These are phyloP conservation scores for Oligia fasciuncula DNA, from an alignment of 2,888 invertebrate species.

Conservation along the genomic window DNA sequence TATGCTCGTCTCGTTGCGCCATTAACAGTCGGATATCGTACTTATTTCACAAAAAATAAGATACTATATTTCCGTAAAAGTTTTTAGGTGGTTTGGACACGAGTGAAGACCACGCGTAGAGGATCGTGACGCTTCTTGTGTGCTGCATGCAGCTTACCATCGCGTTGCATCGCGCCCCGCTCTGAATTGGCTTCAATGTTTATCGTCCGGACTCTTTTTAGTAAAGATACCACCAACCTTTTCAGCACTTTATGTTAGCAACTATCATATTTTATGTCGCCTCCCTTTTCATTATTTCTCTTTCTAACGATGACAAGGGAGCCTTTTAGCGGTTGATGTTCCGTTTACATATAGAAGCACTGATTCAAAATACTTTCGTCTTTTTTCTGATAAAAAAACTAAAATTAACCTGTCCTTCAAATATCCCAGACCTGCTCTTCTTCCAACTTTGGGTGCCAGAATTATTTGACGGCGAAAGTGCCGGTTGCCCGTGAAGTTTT, in stretches of 20 bases:
- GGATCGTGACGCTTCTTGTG: slow-evolving; percentile 13
- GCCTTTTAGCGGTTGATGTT: background rate
- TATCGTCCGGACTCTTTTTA: background rate
- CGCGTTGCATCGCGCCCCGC: background rate
- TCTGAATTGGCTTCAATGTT: background rate
- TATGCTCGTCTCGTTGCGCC: slow-evolving; percentile 11
- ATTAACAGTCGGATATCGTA: slow-evolving; percentile 13
- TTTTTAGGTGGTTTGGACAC: slow-evolving; percentile 33
- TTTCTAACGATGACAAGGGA: background rate
- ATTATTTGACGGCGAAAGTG: background rate
- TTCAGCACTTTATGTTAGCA: background rate
- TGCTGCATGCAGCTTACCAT: background rate
- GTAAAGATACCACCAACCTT: slow-evolving; percentile 7
- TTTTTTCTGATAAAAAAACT: background rate
- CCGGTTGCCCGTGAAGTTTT: background rate
- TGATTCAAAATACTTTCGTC: background rate
- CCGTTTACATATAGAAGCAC: background rate
- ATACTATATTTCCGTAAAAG: slow-evolving; percentile 45
- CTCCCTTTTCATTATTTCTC: background rate
- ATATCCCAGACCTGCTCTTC: background rate
- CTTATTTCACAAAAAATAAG: slow-evolving; percentile 38
- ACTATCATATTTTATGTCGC: background rate
- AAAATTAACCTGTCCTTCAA: background rate
- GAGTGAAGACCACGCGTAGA: background rate
- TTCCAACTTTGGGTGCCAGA: background rate